Percentiles rank a stretch among this genome's conserved stretches.
Evolutionary conservation across 2,888 invertebrate genomes (phyloP).

Genomic region (Bimastos eiseni): DNA sequence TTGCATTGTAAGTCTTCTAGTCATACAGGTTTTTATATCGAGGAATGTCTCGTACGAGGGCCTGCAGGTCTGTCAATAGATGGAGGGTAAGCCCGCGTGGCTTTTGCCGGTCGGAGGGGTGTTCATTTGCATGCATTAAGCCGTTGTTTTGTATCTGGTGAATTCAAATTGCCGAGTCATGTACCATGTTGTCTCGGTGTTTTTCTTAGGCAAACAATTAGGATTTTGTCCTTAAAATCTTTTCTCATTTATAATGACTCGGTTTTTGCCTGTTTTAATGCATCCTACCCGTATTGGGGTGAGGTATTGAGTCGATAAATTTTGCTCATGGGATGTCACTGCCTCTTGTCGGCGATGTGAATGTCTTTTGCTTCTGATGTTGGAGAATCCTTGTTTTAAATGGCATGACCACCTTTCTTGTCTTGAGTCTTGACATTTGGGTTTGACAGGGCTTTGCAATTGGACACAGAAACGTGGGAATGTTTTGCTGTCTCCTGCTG

Average conservation of each 20-base stretch:
- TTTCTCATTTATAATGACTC: not conserved
- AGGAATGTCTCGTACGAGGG: not conserved
- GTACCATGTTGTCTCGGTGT: not conserved
- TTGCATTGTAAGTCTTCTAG: not conserved
- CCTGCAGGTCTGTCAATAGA: not conserved
- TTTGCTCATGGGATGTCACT: not conserved
- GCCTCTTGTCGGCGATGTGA: not conserved
- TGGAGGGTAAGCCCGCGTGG: not conserved
- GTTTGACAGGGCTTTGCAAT: not conserved
- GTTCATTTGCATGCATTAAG: not conserved
- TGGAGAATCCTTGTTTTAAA: not conserved
- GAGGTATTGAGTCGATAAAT: not conserved
- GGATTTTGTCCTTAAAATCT: not conserved
- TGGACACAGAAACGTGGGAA: too few species aligned
- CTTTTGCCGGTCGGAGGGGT: not conserved
- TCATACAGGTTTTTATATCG: not conserved
- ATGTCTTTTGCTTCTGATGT: not conserved
- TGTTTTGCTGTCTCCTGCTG: too few species aligned
- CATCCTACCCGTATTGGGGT: not conserved
- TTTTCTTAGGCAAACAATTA: not conserved
- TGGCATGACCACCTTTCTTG: not conserved
- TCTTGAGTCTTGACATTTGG: not conserved
- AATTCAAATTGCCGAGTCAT: not conserved
- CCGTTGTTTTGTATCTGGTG: conserved; percentile 5
- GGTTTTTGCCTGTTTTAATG: not conserved